A percentile compares a stretch with the other conserved stretches of the same genome.
Conservation (phyloP, 2,888 invertebrate genomes). For the Chrysolina oricalcia region DNA sequence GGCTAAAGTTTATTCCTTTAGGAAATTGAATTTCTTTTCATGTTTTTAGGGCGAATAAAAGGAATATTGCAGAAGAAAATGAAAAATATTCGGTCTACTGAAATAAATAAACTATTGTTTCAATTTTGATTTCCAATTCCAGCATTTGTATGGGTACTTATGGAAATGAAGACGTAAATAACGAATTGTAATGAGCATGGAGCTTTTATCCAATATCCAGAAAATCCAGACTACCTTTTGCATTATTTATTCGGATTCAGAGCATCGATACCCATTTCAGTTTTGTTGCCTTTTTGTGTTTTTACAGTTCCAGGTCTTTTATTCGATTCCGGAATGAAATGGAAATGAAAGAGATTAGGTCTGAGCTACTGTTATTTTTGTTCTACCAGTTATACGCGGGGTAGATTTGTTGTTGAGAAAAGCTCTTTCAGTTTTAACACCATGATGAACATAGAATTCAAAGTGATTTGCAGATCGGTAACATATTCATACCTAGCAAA, state of each 20-base stretch:
- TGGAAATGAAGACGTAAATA: conserved; percentile 50
- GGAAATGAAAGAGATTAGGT: conserved; percentile 7
- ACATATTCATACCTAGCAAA: no score
- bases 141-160: conserved; percentile 45
- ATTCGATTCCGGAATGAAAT: conserved; percentile 6
- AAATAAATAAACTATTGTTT: conserved; percentile 33
- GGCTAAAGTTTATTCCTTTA: conserved; percentile 27
- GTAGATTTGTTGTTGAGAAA: no score
- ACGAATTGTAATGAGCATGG: conserved; percentile 46
- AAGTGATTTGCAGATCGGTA: no score
- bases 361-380: conserved; percentile 14
- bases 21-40: conserved; percentile 45
- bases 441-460: no score
- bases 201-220: conserved; percentile 45
- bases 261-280: conserved; percentile 31
- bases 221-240: conserved; percentile 45
- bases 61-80: conserved; percentile 17
- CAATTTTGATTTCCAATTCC: conserved; percentile 37
- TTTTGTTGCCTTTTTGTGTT: conserved; percentile 28
- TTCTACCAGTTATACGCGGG: not conserved
- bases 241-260: conserved; percentile 40
- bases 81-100: conserved; percentile 23
- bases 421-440: no score
- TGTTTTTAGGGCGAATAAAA: conserved; percentile 36
- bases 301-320: conserved; percentile 12